Evolutionary conservation across 1,140 invertebrate species (phyloP).

Genomic region (Aphaenogaster ashmeadi): DNA sequence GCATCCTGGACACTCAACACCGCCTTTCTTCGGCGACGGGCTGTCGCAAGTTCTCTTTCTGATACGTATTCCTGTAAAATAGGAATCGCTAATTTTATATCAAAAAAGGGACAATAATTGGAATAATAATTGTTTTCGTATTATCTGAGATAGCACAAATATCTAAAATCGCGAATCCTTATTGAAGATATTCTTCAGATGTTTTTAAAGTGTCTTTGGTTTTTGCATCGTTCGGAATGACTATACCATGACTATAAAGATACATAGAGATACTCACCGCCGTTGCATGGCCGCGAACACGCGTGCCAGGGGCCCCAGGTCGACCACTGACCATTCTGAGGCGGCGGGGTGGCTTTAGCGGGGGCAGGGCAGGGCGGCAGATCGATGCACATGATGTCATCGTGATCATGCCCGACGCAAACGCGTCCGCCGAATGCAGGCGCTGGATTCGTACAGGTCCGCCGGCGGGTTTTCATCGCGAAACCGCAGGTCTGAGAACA

Average conservation of each 20-base stretch:
- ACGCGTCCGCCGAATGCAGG: conserved; percentile 94
- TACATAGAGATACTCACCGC: conserved; percentile 79
- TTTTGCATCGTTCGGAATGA: background rate
- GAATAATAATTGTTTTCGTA: background rate
- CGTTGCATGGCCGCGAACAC: conserved; percentile 89
- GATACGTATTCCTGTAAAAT: conserved; percentile 82
- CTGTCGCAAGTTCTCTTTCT: conserved; percentile 90
- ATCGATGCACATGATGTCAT: conserved; percentile 92
- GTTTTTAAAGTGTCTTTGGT: background rate
- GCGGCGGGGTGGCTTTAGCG: conserved; percentile 87
- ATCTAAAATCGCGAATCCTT: background rate
- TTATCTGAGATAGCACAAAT: background rate
- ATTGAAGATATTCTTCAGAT: background rate
- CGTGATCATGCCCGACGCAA: conserved; percentile 93
- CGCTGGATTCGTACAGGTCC: conserved; percentile 94
- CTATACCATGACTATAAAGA: background rate
- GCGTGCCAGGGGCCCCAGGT: conserved; percentile 91
- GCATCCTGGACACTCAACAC: conserved; percentile 91
- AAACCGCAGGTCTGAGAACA: conserved; percentile 93
- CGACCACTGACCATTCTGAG: conserved; percentile 92
- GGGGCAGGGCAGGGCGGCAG: conserved; percentile 93
- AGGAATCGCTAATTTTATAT: background rate
- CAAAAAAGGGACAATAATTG: background rate
- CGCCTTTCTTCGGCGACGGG: conserved; percentile 89
- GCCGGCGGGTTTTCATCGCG: conserved; percentile 92